Evolutionary conservation across 2,113 vertebrate genomes (phyloP).

Genomic region (Esox niger): DNA sequence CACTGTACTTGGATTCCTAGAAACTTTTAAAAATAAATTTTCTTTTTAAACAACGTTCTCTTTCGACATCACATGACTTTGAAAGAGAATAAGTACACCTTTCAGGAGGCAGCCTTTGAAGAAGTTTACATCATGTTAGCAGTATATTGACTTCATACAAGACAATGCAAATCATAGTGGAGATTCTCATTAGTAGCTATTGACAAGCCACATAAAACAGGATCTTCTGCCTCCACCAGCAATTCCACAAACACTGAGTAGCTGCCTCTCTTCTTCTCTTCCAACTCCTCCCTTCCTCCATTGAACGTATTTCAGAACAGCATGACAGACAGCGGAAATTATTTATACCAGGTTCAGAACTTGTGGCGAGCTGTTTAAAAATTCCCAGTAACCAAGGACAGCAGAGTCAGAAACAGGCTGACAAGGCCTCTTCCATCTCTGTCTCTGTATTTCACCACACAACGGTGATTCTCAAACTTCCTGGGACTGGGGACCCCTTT

Average conservation of each 20-base stretch:
- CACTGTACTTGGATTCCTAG: conserved; percentile 10
- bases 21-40: conserved; percentile 37
- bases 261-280: conserved; percentile 24
- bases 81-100: conserved; percentile 40
- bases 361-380: conserved; percentile 73
- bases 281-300: conserved; percentile 30
- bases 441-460: conserved; percentile 37
- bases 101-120: conserved; percentile 61
- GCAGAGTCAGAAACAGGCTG: conserved; percentile 67
- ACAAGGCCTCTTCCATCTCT: conserved; percentile 63
- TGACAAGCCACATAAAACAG: conserved; percentile 75
- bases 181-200: conserved; percentile 73
- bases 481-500: too few relatives aligned
- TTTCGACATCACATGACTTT: conserved; percentile 64
- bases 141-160: conserved; percentile 52
- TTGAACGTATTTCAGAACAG: conserved; percentile 74
- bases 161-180: conserved; percentile 68
- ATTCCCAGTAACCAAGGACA: conserved; percentile 81
- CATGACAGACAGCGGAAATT: conserved; percentile 76
- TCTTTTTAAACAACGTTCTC: conserved; percentile 57
- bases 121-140: conserved; percentile 65
- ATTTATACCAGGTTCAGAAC: conserved; percentile 73
- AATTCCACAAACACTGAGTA: conserved; percentile 38
- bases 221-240: conserved; percentile 53
- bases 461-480: neutral